Evolutionary conservation across 2,888 invertebrate species (phyloP), one percentile per base, ranked within the genome.

Genomic region (Zhengitettix transpicula): DNA sequence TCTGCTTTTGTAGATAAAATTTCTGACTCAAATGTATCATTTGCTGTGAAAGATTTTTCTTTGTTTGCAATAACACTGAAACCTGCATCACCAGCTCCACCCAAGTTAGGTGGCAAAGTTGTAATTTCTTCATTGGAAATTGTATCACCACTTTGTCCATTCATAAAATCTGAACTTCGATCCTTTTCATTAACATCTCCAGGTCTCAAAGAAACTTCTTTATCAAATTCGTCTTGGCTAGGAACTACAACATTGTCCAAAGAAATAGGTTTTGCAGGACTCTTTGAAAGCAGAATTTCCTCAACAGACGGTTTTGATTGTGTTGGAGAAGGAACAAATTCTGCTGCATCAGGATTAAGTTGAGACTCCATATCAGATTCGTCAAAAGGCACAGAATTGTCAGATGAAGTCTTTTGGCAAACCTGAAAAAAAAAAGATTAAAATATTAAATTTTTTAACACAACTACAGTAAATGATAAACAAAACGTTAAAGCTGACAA

Each of bases 341-440:
- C 89, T n/a, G 85, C 85, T 16, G 90, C 90, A 68, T 90, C 83
- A 0, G 90, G 90, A 76, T 90, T 91, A 65, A 90, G 73, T 62
- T 85, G 87, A 53, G 87, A 89, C 71, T 78, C 78, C 75, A 83
- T 84, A 75, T 85, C 82, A 47, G 47, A 47, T n/a, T 51, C 57
- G 28, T 44, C 47, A 14, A n/a, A 47, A 47, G 28, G 28, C 28
- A 28, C 28, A 28, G 77, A 70, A 55, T 71, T 70, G 66, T 63
- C 59, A 42, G 15, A 41, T 52, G 40, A 42, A 47, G 52, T 12
- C 28, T 55, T 52, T 16, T 54, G n/a, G 58, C 54, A 16, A 54
- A 54, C 17, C 54, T 54, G 40, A 12, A 14, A 54, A 54, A n/a
- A 54, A 54, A 54, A 28, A 28, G 28, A 28, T 28, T 7, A 28